Evolutionary conservation across 2,888 invertebrate species (phyloP).

Genomic region (Rhamphomyia laevipes): DNA sequence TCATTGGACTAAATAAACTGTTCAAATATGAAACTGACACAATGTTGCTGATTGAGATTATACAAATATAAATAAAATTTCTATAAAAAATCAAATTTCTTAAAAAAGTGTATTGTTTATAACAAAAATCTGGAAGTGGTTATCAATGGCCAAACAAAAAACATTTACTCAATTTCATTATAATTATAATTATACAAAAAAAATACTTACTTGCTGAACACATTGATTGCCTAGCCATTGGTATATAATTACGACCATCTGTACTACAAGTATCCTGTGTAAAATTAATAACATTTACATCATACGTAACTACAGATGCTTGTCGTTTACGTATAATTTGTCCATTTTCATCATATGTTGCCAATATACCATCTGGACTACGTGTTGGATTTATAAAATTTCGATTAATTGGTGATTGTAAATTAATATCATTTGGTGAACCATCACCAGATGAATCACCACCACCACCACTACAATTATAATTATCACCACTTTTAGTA

Average conservation of each 20-base stretch:
- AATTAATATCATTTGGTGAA: not conserved
- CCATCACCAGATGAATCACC: conserved; percentile 16
- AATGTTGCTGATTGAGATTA: too few relatives aligned
- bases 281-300: conserved; percentile 38
- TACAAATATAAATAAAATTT: too few relatives aligned
- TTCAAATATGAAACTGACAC: too few relatives aligned
- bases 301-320: conserved; percentile 37
- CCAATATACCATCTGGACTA: not conserved
- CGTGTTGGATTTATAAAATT: not conserved
- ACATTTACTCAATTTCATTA: too few relatives aligned
- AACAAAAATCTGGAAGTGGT: too few relatives aligned
- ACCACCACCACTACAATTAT: conserved; percentile 5
- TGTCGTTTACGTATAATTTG: conserved; percentile 33
- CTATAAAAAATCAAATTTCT: too few relatives aligned
- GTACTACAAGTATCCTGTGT: conserved; percentile 30
- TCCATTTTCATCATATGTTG: conserved; percentile 3
- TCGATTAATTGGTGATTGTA: too few relatives aligned
- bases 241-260: conserved; percentile 35
- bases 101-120: too few relatives aligned
- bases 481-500: conserved; percentile 11
- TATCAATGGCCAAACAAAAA: too few relatives aligned
- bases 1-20: too few relatives aligned
- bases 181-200: too few relatives aligned
- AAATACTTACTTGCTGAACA: conserved; percentile 39
- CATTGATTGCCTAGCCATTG: conserved; percentile 36